Percentiles rank a stretch among this genome's conserved stretches.
These are phyloP conservation scores for Acanthococcus lagerstroemiae DNA, from an alignment of 2,888 invertebrate genomes.

Conservation along the genomic window DNA sequence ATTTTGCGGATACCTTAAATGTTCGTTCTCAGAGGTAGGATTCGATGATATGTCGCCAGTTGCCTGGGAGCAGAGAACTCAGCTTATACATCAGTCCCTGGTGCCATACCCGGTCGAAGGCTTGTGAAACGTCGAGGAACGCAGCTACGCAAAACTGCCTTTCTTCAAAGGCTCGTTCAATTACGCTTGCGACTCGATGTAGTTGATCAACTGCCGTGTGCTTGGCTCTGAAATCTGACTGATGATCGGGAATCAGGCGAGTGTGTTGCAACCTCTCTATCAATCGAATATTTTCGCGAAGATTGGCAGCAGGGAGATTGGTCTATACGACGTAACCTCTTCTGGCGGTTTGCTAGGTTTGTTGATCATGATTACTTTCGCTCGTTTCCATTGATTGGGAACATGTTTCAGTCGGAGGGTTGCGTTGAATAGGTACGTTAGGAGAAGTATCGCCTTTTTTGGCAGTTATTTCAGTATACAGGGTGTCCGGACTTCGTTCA, in stretches of 20 bases:
- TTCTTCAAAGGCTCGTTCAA: neutral
- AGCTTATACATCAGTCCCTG: neutral
- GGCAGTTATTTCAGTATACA: conserved; percentile 36
- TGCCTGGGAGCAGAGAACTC: conserved; percentile 1
- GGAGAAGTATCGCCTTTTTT: conserved; percentile 33
- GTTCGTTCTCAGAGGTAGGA: neutral
- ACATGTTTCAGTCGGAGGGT: conserved; percentile 34
- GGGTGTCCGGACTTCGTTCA: no score
- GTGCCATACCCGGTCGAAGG: conserved; percentile 10
- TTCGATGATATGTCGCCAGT: neutral
- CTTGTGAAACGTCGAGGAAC: neutral
- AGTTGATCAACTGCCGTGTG: neutral
- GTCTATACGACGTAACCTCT: neutral
- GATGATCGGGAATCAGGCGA: neutral
- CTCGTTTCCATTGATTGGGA: conserved; percentile 36
- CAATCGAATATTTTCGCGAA: neutral
- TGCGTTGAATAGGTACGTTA: conserved; percentile 36
- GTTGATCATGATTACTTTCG: conserved; percentile 16
- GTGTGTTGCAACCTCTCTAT: neutral
- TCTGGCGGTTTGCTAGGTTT: conserved; percentile 22
- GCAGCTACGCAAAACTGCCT: neutral
- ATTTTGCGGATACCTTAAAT: neutral
- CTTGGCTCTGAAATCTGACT: neutral
- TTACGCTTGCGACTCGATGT: neutral
- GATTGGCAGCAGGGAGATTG: neutral